Evolutionary conservation across 2,888 invertebrate species (phyloP).

Genomic region (Drosophila maculinotata): DNA sequence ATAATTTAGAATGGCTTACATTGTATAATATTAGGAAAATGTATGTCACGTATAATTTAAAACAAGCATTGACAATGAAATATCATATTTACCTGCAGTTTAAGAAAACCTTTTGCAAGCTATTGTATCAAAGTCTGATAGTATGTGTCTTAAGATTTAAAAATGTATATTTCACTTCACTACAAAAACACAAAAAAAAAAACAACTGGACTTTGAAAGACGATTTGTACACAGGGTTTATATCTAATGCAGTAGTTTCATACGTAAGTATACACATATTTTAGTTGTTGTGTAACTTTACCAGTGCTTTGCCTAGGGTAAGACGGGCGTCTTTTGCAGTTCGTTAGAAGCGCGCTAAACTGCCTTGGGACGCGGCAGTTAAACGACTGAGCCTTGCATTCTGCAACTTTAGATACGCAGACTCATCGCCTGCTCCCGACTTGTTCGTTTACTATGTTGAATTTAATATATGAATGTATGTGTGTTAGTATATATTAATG

Average conservation of each 20-base stretch:
- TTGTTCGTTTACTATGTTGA: slow-evolving; percentile 45
- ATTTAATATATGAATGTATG: slow-evolving; percentile 30
- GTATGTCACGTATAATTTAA: too few relatives aligned
- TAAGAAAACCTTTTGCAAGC: too few relatives aligned
- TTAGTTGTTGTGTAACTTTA: slow-evolving; percentile 21
- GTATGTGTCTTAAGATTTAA: background rate
- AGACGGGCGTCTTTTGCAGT: slow-evolving; percentile 22
- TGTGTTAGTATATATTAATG: slow-evolving; percentile 26
- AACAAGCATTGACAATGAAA: too few relatives aligned
- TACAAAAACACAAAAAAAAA: slow-evolving; percentile 43
- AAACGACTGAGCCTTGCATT: slow-evolving; percentile 83
- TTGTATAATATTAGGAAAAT: too few relatives aligned
- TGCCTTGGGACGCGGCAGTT: slow-evolving; percentile 85
- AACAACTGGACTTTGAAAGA: slow-evolving; percentile 9
- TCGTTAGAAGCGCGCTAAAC: slow-evolving; percentile 79
- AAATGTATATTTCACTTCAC: slow-evolving; percentile 47
- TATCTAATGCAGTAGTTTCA: slow-evolving; percentile 4
- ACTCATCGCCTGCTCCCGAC: slow-evolving; percentile 59
- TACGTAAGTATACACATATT: background rate
- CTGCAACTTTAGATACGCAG: slow-evolving; percentile 74
- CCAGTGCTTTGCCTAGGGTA: slow-evolving; percentile 4
- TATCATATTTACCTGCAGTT: slow-evolving; percentile 36
- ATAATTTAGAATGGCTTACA: too few relatives aligned
- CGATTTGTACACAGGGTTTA: background rate
- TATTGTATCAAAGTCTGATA: background rate